Base-by-base conservation (phyloP, 2,888 invertebrate genomes). In the Morpho achilles region DNA sequence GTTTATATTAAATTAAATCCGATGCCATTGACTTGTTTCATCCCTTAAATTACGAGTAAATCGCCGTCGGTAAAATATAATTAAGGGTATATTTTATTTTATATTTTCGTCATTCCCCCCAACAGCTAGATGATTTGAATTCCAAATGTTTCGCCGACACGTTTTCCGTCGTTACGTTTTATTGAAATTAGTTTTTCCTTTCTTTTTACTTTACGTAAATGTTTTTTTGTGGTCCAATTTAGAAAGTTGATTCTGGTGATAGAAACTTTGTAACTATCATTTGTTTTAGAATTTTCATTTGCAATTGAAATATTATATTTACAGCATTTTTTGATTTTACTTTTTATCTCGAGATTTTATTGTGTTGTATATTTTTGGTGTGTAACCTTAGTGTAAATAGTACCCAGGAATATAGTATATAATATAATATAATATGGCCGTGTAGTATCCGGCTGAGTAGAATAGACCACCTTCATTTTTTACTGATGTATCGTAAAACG, bases 121-220 rank as follows among this genome's bases (percentile, higher is more conserved):
- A 63, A 57, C 58, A 57, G 57, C 58, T 61, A 50, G 61, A 57
- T 59, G 59, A 59, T 61, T 61, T 56, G 63, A 61, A 63, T 63
- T 61, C 61, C 59, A 59, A 63, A 63, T 63, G 63, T 42, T 52
- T 53, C 56, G 56, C 46, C 61, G 59, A 56, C 59, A 59, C 63
- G 61, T 63, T 59, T 61, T 61, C 42, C 59, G 52, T 50, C 59
- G 59, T 59, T 61, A 63, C 57, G 50, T 63, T 63, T 63, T 63
- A 61, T 63, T 61, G 54, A 59, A 61, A 59, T 63, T 63, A 59
- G 46, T 59, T 61, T 61, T 61, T 61, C 44, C 51, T 59, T 59
- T 59, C 50, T 57, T 50, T 61, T 32, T 49, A n/a, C 23, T 42
- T 44, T 50, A 16, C 49, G 50, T 44, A 57, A 59, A 56, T 58